Evolutionary conservation across 2,797 vertebrate genomes (phyloP), one percentile per base, ranked within the genome.

Genomic region (Microctenopoma lineatum): DNA sequence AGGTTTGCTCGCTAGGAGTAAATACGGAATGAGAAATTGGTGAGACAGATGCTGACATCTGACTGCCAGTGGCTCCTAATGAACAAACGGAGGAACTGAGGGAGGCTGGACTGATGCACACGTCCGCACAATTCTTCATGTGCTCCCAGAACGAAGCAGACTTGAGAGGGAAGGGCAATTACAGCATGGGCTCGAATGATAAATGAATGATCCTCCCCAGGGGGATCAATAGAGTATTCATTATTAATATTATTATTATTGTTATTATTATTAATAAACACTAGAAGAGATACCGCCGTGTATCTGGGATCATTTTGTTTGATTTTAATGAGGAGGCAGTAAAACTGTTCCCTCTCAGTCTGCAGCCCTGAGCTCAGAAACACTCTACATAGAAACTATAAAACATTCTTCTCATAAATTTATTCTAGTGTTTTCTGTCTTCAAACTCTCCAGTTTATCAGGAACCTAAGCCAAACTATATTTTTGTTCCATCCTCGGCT

Each of bases 11-110:
- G 75, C 77, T 72, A 75, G 75, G 46, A 60, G 59, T 12, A 42
- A 38, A 59, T 54, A 42, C 13, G 54, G 80, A 81, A 86, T 81
- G 80, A 86, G 80, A 48, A 70, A 45, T 55, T 59, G 29, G 62
- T 51, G 50, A 80, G 70, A 73, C 59, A 1, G 68, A 61, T 25
- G 76, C 76, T 55, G 77, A 85, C 72, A 55, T 75, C 46, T 69
- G 74, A 77, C 75, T 70, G 65, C 83, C 79, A 84, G 45, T 75
- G 32, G 71, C 9, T 80, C n/a, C 73, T 85, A 88, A 85, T 84
- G 75, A 84, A 85, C 74, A 69, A 78, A 62, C 67, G 54, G 65
- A 72, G 54, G 65, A 72, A 44, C 25, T n/a, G 46, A 69, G 68
- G 61, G 63, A 7, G 38, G 34, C 34, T 56, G 64, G 59, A 81